Evolutionary conservation across 2,113 vertebrate genomes (phyloP).

Genomic region (Lepidothrix coronata): DNA sequence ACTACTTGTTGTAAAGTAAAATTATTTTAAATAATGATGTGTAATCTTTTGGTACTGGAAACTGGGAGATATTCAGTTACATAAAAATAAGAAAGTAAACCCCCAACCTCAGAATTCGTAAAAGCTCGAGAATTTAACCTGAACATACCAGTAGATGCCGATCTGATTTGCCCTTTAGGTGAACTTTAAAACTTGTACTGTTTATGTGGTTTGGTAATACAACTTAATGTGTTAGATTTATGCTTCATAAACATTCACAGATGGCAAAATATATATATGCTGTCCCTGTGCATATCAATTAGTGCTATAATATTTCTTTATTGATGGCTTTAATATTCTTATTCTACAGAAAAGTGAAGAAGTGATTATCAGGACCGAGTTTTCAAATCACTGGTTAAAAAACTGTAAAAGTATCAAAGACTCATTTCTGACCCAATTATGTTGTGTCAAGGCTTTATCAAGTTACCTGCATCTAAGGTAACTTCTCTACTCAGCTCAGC

Average conservation of each 20-base stretch:
- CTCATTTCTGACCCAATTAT: neutral
- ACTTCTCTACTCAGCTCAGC: rapidly evolving
- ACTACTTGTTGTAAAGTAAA: neutral
- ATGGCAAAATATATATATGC: constrained; percentile 62
- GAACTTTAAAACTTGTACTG: constrained; percentile 16
- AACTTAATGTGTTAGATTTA: constrained; percentile 20
- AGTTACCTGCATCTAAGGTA: rapidly evolving
- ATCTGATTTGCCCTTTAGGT: constrained; percentile 39
- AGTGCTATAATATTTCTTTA: neutral
- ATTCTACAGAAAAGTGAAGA: neutral
- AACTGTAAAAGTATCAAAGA: neutral
- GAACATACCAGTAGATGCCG: neutral
- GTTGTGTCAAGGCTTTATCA: neutral
- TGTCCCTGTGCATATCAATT: neutral
- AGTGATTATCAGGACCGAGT: neutral
- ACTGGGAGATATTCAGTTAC: neutral
- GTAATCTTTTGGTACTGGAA: neutral
- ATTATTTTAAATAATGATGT: constrained; percentile 29
- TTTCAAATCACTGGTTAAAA: neutral
- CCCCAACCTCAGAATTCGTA: neutral
- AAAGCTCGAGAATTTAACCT: neutral
- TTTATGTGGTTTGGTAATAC: neutral
- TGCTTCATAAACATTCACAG: constrained; percentile 72
- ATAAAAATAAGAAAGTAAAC: neutral
- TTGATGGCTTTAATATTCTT: neutral